Percentiles rank a stretch among this genome's conserved stretches.
These are phyloP conservation scores for Hymenopus coronatus DNA, from an alignment of 2,888 invertebrate genomes.

Conservation along the genomic window DNA sequence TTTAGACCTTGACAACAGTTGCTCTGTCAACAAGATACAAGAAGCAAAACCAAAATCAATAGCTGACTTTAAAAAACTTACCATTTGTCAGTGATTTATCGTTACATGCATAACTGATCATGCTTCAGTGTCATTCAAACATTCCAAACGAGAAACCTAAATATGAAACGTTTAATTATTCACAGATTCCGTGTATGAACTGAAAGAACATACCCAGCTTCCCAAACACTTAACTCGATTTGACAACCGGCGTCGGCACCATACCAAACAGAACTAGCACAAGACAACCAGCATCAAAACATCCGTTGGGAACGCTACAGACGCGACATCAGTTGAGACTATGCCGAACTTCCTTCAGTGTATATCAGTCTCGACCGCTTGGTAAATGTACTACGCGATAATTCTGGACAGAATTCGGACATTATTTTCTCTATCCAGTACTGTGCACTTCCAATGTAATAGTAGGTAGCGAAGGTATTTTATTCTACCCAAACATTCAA, in stretches of 20 bases:
- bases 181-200: neutral
- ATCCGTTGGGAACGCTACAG: neutral
- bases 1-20: neutral
- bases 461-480: no score
- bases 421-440: no score
- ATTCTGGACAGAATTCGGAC: neutral
- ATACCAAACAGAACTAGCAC: neutral
- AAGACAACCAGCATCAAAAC: neutral
- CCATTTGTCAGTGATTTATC: neutral
- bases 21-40: conserved; percentile 8
- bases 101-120: neutral
- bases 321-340: neutral
- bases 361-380: neutral
- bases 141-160: neutral
- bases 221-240: neutral
- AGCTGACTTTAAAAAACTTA: conserved; percentile 3
- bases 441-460: no score
- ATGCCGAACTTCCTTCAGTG: neutral
- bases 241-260: conserved; percentile 4
- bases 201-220: neutral
- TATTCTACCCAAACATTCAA: no score
- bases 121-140: neutral
- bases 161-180: neutral
- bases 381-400: neutral
- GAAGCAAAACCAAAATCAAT: conserved; percentile 22